Conservation (phyloP, 2,113 vertebrate species). For the Ardeotis arabs region DNA sequence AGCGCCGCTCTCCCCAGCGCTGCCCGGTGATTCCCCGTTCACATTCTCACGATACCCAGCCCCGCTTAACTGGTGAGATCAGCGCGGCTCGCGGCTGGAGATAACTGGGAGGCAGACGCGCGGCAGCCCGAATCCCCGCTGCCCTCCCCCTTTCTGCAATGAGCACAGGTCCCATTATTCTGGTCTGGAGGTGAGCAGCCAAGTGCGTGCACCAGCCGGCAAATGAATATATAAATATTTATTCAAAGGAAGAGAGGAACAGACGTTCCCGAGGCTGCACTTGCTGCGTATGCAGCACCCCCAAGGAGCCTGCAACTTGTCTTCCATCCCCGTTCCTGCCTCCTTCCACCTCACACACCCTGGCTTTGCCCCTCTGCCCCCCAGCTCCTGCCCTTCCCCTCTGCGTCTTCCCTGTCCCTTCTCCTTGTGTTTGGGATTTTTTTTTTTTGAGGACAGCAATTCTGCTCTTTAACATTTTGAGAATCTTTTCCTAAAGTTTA, state of each 20-base stretch:
- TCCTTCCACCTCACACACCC: not conserved
- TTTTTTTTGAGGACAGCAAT: not conserved
- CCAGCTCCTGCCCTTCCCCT: slow-evolving; percentile 13
- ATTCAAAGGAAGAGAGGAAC: slow-evolving; percentile 77
- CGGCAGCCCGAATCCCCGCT: not conserved
- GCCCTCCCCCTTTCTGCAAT: not conserved
- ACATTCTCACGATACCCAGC: not conserved
- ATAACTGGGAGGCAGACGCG: not conserved
- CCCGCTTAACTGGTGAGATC: not conserved
- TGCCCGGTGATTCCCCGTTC: not conserved
- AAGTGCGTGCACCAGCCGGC: slow-evolving; percentile 74
- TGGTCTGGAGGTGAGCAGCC: slow-evolving; percentile 76
- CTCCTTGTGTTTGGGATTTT: not conserved
- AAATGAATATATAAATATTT: slow-evolving; percentile 82
- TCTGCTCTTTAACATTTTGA: not conserved
- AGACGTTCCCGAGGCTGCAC: slow-evolving; percentile 67
- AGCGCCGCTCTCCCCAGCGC: not conserved
- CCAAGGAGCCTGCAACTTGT: slow-evolving; percentile 66
- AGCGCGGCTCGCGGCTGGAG: not conserved
- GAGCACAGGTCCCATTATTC: slow-evolving; percentile 58
- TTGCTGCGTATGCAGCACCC: slow-evolving; percentile 53
- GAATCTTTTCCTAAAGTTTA: not conserved
- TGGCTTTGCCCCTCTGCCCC: not conserved
- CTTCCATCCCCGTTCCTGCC: slow-evolving; percentile 35
- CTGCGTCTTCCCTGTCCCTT: not conserved